Evolutionary conservation across 2,797 vertebrate genomes (phyloP).

Genomic region (Aplochiton taeniatus): DNA sequence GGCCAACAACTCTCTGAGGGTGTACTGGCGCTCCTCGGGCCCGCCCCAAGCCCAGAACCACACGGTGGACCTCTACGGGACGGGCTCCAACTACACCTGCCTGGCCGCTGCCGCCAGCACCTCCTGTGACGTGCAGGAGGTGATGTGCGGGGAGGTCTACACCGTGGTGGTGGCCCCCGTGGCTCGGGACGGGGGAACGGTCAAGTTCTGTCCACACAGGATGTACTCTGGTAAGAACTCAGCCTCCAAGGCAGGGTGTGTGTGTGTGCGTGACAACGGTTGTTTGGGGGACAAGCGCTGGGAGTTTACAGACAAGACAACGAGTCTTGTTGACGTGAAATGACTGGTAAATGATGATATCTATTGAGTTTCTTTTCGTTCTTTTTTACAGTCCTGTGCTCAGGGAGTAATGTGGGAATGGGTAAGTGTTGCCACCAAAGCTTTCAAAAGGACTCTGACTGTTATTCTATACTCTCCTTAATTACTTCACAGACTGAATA

Average conservation of each 20-base stretch:
- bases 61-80: conserved; percentile 79
- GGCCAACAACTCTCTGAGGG: conserved; percentile 77
- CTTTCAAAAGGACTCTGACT: neutral
- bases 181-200: conserved; percentile 65
- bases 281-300: no score
- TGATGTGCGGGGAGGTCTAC: conserved; percentile 87
- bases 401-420: conserved; percentile 4
- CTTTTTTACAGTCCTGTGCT: neutral
- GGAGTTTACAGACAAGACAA: neutral
- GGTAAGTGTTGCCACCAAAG: neutral
- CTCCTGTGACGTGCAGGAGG: conserved; percentile 81
- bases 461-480: neutral
- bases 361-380: neutral
- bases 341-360: neutral
- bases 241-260: neutral
- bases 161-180: conserved; percentile 83
- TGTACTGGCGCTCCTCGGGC: conserved; percentile 80
- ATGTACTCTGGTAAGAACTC: conserved; percentile 84
- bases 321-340: neutral
- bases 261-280: neutral
- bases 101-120: conserved; percentile 63
- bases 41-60: conserved; percentile 69
- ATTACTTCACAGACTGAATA: neutral
- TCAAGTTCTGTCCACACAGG: conserved; percentile 85
- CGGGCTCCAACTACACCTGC: conserved; percentile 85